phyloP scores from a whole-genome alignment of 1,140 invertebrate species.

The Ceratosolen fusciceps region DNA sequence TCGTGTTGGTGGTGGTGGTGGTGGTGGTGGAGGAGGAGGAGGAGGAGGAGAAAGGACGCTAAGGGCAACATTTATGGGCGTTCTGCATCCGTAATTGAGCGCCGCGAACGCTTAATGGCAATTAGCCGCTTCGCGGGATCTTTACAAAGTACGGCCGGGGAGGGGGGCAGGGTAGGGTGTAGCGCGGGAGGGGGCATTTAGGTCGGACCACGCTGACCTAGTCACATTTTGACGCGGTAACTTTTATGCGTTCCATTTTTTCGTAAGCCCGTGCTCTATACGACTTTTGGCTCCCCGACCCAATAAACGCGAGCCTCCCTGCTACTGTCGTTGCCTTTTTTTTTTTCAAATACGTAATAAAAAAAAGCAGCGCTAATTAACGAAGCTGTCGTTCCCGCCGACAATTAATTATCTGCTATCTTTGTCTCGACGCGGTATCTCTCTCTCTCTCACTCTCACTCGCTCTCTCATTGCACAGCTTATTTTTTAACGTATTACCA shows the following conservation, averaged over 20 bases:
- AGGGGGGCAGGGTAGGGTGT: no score
- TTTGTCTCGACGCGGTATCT: no score
- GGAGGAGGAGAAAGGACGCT: no score
- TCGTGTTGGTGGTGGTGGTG: no score
- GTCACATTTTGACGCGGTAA: not conserved
- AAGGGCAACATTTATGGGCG: not conserved
- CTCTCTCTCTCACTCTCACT: no score
- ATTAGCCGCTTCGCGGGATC: not conserved
- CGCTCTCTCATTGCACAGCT: no score
- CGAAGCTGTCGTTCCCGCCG: no score
- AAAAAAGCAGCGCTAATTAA: no score
- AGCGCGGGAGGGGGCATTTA: not conserved
- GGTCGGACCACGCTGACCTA: constrained; percentile 14
- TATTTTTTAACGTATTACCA: no score
- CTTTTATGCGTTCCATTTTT: not conserved
- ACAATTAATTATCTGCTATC: no score
- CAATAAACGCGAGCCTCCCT: not conserved
- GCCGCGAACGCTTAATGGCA: not conserved
- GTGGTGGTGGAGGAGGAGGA: no score
- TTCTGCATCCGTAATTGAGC: not conserved
- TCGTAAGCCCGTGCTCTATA: not conserved
- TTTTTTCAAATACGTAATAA: not conserved
- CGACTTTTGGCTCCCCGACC: not conserved
- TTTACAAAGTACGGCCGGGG: constrained; percentile 19
- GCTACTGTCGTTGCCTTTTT: not conserved